A percentile compares a stretch with the other conserved stretches of the same genome.
Evolutionary conservation across 2,888 invertebrate species (phyloP).

Genomic region (Melanostoma scalare): DNA sequence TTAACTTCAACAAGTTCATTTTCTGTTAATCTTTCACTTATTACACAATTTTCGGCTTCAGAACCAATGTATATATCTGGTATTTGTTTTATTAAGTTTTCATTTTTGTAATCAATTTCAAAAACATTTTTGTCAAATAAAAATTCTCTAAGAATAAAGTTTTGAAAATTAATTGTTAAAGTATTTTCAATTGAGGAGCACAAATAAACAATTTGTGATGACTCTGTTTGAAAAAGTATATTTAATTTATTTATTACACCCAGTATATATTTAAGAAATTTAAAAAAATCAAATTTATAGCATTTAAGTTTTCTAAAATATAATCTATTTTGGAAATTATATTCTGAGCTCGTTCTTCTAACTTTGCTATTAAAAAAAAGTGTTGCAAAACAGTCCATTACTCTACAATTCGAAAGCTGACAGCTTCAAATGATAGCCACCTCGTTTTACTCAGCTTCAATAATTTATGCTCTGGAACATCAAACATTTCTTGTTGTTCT

Average conservation of each 20-base stretch:
- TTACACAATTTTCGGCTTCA: no score
- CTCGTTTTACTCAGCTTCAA: not conserved
- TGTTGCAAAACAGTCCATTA: slow-evolving; percentile 16
- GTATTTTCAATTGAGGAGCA: not conserved
- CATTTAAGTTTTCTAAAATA: not conserved
- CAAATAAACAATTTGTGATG: not conserved
- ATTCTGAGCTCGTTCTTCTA: slow-evolving; percentile 5
- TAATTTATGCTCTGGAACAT: slow-evolving; percentile 18
- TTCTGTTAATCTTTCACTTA: no score
- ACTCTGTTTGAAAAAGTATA: not conserved
- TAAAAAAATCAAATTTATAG: not conserved
- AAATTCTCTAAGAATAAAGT: no score
- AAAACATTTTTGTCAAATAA: no score
- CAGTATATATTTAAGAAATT: not conserved
- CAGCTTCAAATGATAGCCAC: slow-evolving; percentile 24
- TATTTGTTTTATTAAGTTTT: no score
- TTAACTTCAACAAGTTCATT: no score
- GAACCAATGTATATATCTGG: no score
- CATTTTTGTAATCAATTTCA: no score
- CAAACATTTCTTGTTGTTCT: slow-evolving; percentile 12
- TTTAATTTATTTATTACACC: not conserved
- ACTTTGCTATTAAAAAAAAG: slow-evolving; percentile 15
- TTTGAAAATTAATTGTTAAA: no score
- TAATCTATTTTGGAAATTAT: not conserved
- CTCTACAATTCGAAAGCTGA: slow-evolving; percentile 1